These are phyloP conservation scores for Adoxophyes honmai DNA, from an alignment of 1,140 invertebrate species.

Conservation along the genomic window DNA sequence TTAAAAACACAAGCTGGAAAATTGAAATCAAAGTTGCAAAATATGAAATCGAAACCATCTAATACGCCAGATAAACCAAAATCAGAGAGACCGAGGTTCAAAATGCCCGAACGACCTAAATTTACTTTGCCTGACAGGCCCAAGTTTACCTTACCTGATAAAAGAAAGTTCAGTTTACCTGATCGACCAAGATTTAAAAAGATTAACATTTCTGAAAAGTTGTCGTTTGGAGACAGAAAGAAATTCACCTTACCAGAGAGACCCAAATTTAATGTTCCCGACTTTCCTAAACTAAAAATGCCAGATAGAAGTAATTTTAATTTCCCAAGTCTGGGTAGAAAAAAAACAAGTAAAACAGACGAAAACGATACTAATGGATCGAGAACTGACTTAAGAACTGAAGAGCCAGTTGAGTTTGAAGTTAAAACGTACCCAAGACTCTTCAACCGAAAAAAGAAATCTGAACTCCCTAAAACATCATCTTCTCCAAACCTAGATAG, in stretches of 20 bases:
- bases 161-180: slow-evolving; percentile 78
- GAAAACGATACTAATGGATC: slow-evolving; percentile 63
- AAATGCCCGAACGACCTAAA: slow-evolving; percentile 78
- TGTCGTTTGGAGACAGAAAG: slow-evolving; percentile 76
- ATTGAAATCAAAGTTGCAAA: slow-evolving; percentile 79
- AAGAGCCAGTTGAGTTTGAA: slow-evolving; percentile 80
- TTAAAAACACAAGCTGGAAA: slow-evolving; percentile 79
- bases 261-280: slow-evolving; percentile 80
- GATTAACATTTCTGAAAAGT: slow-evolving; percentile 78
- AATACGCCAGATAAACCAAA: slow-evolving; percentile 77
- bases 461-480: slow-evolving; percentile 56
- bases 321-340: slow-evolving; percentile 66
- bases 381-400: slow-evolving; percentile 68
- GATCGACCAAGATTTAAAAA: slow-evolving; percentile 79
- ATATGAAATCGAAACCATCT: slow-evolving; percentile 77
- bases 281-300: slow-evolving; percentile 80
- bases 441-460: slow-evolving; percentile 81
- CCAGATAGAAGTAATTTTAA: slow-evolving; percentile 79
- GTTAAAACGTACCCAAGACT: slow-evolving; percentile 86
- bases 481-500: slow-evolving; percentile 67
- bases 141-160: slow-evolving; percentile 77
- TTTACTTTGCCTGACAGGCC: slow-evolving; percentile 77
- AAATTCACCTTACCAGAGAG: slow-evolving; percentile 77
- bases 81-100: slow-evolving; percentile 78
- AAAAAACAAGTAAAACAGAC: slow-evolving; percentile 46